Base-by-base conservation (phyloP, 2,113 vertebrate species). In the Microcebus tavaratra region DNA sequence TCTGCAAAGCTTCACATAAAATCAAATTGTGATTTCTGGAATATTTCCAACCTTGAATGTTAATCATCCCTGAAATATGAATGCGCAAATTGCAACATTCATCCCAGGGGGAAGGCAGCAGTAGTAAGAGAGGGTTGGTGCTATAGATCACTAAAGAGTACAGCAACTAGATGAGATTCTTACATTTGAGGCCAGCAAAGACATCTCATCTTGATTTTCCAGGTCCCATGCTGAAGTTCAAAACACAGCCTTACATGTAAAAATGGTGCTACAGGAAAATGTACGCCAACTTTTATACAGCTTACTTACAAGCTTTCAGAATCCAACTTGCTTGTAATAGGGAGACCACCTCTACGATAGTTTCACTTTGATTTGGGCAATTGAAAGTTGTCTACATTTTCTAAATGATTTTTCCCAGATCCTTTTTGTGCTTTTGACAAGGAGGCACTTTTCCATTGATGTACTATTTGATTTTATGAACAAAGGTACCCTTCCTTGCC, bases 381-480 rank as follows among this genome's bases (percentile, higher is more conserved):
- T 9, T 55, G 25, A 73, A 95, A 61, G 42, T n/a, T 65, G 27
- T 29, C 59, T 91, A 63, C 59, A 50, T 88, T 91, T 90, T 78
- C 83, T 68, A 93, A 93, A 70, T 86, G 53, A 91, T 86, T 93
- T 95, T 76, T 13, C 82, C 42, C 39, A 88, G 48, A 83, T 75
- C 9, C 45, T 78, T 93, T 73, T 48, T 79, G 31, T 36, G 57
- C 50, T 94, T 96, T 89, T 86, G 78, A 78, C 88, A 18, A 89
- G 55, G n/a, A 20, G n/a, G 2, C 59, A 79, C 78, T 90, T 70
- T 61, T 27, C 21, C 61, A 73, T 78, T 68, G 59, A 50, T 65
- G 6, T 83, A 59, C 48, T 73, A 65, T 91, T 96, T 63, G 86
- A 85, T 89, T 93, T 85, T 90, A 79, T 86, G 84, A 94, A 90